Conservation (phyloP, 1,140 invertebrate genomes). For the Anastatus disparis region DNA sequence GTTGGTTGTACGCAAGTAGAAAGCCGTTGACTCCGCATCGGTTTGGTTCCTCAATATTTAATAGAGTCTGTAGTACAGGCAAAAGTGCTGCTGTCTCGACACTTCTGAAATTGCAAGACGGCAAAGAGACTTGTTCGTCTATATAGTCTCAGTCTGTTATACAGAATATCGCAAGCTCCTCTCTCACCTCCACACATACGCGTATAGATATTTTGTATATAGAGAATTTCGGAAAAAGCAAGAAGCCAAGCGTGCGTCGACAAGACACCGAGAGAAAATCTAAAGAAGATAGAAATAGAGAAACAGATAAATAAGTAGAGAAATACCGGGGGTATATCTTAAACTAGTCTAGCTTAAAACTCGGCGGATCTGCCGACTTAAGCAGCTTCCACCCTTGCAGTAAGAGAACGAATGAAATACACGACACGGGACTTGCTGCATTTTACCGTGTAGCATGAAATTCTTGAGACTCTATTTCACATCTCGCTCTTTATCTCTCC, state of each 20-base stretch:
- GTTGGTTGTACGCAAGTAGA: slow-evolving; percentile 42
- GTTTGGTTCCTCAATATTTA: slow-evolving; percentile 64
- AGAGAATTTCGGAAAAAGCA: too few species aligned
- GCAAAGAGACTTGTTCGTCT: slow-evolving; percentile 22
- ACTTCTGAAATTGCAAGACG: slow-evolving; percentile 65
- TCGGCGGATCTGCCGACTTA: slow-evolving; percentile 49
- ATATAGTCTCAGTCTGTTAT: too few species aligned
- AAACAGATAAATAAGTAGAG: slow-evolving; percentile 29
- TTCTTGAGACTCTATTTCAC: slow-evolving; percentile 10
- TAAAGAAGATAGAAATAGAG: background rate
- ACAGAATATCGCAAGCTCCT: too few species aligned
- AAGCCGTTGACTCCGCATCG: background rate
- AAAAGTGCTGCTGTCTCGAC: slow-evolving; percentile 64
- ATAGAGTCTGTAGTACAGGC: slow-evolving; percentile 60
- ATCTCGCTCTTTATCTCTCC: background rate
- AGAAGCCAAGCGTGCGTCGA: too few species aligned
- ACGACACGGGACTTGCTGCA: slow-evolving; percentile 45
- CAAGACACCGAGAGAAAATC: too few species aligned
- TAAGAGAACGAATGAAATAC: too few species aligned
- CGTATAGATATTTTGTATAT: too few species aligned
- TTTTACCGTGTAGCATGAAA: slow-evolving; percentile 46
- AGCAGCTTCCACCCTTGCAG: slow-evolving; percentile 57
- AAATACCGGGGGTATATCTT: slow-evolving; percentile 44
- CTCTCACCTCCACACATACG: too few species aligned
- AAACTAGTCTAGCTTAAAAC: slow-evolving; percentile 49